phyloP scores from a whole-genome alignment of 1,140 invertebrate species.

The Ridgeia piscesae region DNA sequence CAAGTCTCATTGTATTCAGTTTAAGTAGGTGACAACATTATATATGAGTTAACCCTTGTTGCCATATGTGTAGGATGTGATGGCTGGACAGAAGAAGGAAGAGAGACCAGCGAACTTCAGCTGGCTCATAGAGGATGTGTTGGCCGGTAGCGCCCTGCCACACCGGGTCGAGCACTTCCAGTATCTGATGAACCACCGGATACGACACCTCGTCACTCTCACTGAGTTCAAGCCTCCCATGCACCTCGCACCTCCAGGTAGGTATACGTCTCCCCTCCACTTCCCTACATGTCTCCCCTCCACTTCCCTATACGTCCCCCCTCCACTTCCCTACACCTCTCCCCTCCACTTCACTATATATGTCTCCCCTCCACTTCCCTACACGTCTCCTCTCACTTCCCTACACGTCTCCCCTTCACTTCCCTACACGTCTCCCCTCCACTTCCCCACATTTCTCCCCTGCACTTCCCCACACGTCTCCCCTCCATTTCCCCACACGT shows the following conservation, averaged over 20 bases:
- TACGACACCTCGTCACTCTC: conserved; percentile 10
- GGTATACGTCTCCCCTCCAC: not conserved
- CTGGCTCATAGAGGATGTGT: conserved; percentile 8
- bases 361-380: too few species aligned
- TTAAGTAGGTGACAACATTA: not conserved
- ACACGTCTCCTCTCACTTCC: too few species aligned
- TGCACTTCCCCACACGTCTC: too few species aligned
- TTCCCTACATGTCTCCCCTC: too few species aligned
- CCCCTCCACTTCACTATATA: too few species aligned
- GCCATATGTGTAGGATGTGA: not conserved
- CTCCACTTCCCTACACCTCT: not conserved
- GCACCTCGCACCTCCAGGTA: conserved; percentile 11
- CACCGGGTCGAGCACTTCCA: not conserved
- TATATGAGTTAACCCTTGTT: not conserved
- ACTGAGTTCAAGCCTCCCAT: conserved; percentile 7
- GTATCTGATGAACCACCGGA: not conserved
- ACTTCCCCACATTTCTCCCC: too few species aligned
- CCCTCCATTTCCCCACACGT: too few species aligned
- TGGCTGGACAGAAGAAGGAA: not conserved
- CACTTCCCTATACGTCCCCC: not conserved
- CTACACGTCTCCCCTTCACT: too few species aligned
- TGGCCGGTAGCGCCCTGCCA: conserved; percentile 16
- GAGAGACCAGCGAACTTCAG: conserved; percentile 17
- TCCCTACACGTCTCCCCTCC: too few species aligned
- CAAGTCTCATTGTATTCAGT: too few species aligned